phyloP scores from a whole-genome alignment of 2,888 invertebrate species.

The Ornithoptera alexandrae region DNA sequence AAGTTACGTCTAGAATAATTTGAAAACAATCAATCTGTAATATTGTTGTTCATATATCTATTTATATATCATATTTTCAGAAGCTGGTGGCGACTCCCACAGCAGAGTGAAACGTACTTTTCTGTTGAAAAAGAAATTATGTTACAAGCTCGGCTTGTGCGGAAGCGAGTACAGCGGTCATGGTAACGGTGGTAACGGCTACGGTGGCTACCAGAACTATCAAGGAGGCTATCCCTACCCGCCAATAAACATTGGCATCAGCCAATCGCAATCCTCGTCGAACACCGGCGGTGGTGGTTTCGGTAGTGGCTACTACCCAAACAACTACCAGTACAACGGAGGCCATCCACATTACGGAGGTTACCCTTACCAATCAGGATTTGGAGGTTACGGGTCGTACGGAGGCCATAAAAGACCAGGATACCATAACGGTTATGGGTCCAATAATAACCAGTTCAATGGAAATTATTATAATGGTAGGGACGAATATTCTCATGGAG shows the following conservation, averaged over 20 bases:
- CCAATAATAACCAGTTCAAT: constrained; percentile 65
- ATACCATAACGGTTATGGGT: constrained; percentile 55
- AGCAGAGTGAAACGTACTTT: constrained; percentile 48
- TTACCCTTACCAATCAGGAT: constrained; percentile 36
- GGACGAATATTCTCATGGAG: constrained; percentile 30
- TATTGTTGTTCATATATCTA: background rate
- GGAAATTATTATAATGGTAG: constrained; percentile 60
- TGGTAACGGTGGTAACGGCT: constrained; percentile 30
- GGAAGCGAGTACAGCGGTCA: constrained; percentile 32
- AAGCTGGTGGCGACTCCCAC: constrained; percentile 36
- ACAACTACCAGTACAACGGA: constrained; percentile 50
- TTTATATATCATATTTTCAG: constrained; percentile 19
- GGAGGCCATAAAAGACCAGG: constrained; percentile 44
- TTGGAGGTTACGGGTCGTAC: constrained; percentile 34
- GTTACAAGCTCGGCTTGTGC: constrained; percentile 58
- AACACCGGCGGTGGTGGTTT: constrained; percentile 61
- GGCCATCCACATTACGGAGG: constrained; percentile 39
- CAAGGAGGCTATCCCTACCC: constrained; percentile 43
- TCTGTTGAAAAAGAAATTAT: constrained; percentile 48
- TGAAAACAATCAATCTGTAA: background rate
- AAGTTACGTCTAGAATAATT: no score
- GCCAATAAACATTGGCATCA: constrained; percentile 70
- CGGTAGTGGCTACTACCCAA: constrained; percentile 51
- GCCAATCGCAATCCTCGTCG: constrained; percentile 68
- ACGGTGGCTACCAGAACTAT: constrained; percentile 38